Evolutionary conservation across 2,888 invertebrate species (phyloP).

Genomic region (Cantharis nigra): DNA sequence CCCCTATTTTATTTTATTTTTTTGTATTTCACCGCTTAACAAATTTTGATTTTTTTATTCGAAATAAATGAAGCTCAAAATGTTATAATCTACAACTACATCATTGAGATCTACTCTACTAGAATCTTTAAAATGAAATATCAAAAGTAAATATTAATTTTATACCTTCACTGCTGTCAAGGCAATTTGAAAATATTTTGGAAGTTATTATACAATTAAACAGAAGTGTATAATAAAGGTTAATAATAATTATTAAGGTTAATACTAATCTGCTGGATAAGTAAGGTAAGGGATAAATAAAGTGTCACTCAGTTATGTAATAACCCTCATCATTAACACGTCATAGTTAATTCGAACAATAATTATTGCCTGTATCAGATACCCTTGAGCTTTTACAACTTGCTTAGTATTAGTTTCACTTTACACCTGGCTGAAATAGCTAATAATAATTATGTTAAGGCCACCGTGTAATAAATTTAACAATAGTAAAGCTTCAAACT

Average conservation of each 20-base stretch:
- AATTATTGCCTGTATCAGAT: not conserved
- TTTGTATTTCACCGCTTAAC: no score
- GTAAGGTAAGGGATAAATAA: not conserved
- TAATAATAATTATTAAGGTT: not conserved
- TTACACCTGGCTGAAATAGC: not conserved
- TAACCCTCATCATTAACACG: conserved; percentile 1
- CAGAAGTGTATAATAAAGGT: not conserved
- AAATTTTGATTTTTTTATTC: no score
- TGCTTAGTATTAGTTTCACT: not conserved
- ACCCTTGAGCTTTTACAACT: conserved; percentile 1
- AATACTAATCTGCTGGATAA: not conserved
- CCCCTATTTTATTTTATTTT: not conserved
- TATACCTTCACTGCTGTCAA: no score
- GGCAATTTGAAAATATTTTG: not conserved
- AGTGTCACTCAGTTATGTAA: not conserved
- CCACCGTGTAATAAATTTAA: not conserved
- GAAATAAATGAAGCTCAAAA: no score
- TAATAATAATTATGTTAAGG: not conserved
- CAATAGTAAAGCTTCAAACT: not conserved
- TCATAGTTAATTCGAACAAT: not conserved
- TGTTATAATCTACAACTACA: no score
- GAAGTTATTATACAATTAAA: not conserved
- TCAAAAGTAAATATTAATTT: no score
- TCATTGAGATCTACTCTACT: no score
- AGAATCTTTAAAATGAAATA: no score